A percentile compares a stretch with the other conserved stretches of the same genome.
phyloP scores from a whole-genome alignment of 2,113 vertebrate genomes.

The Cinclus mexicanus region DNA sequence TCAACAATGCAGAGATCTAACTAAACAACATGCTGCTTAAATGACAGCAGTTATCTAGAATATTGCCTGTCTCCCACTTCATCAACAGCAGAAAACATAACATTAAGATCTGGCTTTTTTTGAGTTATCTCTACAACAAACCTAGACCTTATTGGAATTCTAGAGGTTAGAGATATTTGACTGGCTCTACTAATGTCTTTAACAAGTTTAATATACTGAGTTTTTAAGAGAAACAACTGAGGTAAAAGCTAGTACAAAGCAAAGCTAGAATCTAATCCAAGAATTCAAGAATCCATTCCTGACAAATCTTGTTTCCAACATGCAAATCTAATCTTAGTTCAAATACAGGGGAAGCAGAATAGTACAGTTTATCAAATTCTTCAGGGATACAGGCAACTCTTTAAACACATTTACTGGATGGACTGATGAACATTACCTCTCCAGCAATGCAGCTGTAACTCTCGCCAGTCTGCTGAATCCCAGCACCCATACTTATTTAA shows the following conservation, averaged over 20 bases:
- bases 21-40: not conserved
- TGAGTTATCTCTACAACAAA: not conserved
- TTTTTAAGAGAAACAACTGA: not conserved
- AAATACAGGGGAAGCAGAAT: not conserved
- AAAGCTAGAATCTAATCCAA: not conserved
- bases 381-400: not conserved
- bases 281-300: not conserved
- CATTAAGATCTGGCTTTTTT: too few species aligned
- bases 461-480: not conserved
- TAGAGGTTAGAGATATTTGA: not conserved
- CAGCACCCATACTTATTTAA: not conserved
- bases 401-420: not conserved
- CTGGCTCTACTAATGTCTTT: not conserved
- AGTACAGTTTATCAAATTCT: not conserved
- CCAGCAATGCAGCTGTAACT: not conserved
- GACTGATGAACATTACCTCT: not conserved
- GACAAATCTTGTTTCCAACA: not conserved
- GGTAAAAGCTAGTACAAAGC: not conserved
- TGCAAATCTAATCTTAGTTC: not conserved
- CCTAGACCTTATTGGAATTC: not conserved
- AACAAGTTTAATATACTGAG: not conserved
- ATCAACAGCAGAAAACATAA: not conserved
- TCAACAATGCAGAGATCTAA: not conserved
- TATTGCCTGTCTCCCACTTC: not conserved
- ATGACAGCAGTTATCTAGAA: not conserved